These are phyloP conservation scores for Brienomyrus brachyistius DNA, from an alignment of 2,113 vertebrate species.

Conservation along the genomic window DNA sequence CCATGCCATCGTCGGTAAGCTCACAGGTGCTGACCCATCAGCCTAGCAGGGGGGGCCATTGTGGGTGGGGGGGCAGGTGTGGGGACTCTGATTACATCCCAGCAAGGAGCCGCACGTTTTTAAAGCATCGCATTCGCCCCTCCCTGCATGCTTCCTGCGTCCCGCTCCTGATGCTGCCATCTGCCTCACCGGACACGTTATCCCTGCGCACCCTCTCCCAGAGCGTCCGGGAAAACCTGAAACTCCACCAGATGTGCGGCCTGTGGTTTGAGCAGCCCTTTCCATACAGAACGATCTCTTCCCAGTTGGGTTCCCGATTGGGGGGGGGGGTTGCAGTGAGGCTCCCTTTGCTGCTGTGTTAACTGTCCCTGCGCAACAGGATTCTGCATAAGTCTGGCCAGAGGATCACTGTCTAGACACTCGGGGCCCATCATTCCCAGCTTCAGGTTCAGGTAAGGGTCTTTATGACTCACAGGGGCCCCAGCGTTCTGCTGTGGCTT, in stretches of 20 bases:
- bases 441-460: not conserved
- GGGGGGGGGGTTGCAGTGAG: not conserved
- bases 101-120: not conserved
- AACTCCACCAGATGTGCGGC: not conserved
- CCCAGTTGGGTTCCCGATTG: not conserved
- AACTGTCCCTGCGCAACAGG: not conserved
- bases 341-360: not conserved
- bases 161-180: not conserved
- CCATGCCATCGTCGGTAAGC: not conserved
- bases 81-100: not conserved
- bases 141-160: not conserved
- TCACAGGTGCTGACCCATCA: not conserved
- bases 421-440: not conserved
- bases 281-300: not conserved
- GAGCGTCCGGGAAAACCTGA: not conserved
- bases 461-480: not conserved
- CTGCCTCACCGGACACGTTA: not conserved
- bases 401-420: not conserved
- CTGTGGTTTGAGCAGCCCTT: not conserved
- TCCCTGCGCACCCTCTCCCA: not conserved
- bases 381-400: not conserved
- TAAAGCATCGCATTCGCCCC: not conserved
- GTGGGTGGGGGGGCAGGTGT: not conserved
- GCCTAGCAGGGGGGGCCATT: not conserved
- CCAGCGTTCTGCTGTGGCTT: not conserved